Percentiles rank a stretch among this genome's conserved stretches.
Conservation (phyloP, 2,797 vertebrate species). For the Tadarida brasiliensis region DNA sequence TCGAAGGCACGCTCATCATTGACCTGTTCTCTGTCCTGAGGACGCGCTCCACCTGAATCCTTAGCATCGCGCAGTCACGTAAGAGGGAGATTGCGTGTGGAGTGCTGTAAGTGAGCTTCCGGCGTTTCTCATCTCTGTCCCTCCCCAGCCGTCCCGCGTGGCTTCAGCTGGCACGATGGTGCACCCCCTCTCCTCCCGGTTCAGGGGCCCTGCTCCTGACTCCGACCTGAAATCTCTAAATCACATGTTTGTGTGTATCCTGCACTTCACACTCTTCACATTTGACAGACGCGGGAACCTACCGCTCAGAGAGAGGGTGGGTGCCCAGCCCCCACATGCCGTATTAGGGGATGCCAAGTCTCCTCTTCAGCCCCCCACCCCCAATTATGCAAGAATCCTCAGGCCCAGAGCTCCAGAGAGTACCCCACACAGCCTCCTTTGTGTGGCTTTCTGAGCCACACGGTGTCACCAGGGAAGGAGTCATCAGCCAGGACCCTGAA, state of each 20-base stretch:
- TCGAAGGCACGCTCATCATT: background rate
- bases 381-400: background rate
- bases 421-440: background rate
- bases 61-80: background rate
- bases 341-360: background rate
- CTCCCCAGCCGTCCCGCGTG: rapidly evolving
- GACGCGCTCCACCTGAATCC: background rate
- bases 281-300: background rate
- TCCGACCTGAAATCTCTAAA: background rate
- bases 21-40: background rate
- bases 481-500: background rate
- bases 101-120: too few species aligned
- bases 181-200: rapidly evolving
- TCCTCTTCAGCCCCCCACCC: background rate
- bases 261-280: background rate
- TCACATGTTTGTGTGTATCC: background rate
- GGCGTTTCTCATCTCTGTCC: background rate
- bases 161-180: rapidly evolving
- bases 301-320: background rate
- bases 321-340: rapidly evolving
- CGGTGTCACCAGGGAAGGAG: background rate
- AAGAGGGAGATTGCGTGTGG: background rate
- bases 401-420: background rate
- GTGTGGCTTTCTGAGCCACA: background rate
- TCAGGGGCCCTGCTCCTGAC: too few species aligned